phyloP scores from a whole-genome alignment of 1,140 invertebrate genomes.

The Eurosta solidaginis region DNA sequence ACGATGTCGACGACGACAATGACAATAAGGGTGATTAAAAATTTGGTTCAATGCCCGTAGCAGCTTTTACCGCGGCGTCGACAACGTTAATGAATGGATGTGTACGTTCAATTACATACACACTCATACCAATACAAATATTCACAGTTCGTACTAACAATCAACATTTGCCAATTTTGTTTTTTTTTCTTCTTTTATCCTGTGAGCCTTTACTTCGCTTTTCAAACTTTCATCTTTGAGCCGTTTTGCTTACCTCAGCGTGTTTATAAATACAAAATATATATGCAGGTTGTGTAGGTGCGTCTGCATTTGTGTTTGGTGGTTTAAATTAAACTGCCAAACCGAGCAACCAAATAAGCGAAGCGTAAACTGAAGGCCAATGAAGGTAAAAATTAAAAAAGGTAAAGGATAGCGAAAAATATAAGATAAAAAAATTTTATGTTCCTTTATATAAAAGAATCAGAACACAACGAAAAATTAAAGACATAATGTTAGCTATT shows the following conservation, averaged over 20 bases:
- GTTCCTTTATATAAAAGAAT: no score
- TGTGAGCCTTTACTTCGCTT: background rate
- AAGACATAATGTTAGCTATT: no score
- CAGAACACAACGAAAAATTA: no score
- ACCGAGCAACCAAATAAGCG: background rate
- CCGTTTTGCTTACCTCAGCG: background rate
- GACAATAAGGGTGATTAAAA: no score
- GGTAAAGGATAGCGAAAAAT: background rate
- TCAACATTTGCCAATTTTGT: background rate
- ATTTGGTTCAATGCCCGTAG: no score
- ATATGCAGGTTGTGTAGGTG: background rate
- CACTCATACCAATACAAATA: no score
- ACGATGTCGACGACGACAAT: no score
- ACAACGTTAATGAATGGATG: no score
- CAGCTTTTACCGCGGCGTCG: no score
- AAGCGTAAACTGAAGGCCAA: background rate
- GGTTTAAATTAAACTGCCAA: slow-evolving; percentile 4
- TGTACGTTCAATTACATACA: no score
- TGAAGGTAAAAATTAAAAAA: background rate
- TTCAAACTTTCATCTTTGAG: background rate
- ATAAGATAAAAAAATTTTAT: background rate
- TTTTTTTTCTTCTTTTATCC: background rate
- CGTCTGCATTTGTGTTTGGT: background rate
- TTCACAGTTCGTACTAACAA: no score
- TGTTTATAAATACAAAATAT: background rate